These are phyloP conservation scores for Isichthys henryi DNA, from an alignment of 2,113 vertebrate species.

Conservation along the genomic window DNA sequence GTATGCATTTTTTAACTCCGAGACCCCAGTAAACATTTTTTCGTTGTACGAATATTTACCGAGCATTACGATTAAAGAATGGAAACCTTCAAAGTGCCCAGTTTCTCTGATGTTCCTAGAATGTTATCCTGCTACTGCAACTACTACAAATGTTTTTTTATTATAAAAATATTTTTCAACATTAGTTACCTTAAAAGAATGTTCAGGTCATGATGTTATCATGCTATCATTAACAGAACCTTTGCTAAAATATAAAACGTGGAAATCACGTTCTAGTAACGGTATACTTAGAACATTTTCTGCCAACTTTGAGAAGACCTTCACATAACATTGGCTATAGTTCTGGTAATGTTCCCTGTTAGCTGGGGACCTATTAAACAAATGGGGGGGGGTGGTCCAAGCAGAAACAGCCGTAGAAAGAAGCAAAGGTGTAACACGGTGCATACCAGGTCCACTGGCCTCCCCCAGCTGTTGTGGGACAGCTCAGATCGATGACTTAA, in stretches of 20 bases:
- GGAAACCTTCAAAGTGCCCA: not conserved
- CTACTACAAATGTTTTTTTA: not conserved
- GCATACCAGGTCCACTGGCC: not conserved
- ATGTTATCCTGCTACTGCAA: not conserved
- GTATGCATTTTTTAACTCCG: not conserved
- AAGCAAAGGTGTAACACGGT: not conserved
- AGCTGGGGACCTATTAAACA: not conserved
- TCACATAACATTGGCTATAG: not conserved
- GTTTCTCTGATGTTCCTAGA: not conserved
- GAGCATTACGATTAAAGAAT: not conserved
- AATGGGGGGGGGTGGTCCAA: not conserved
- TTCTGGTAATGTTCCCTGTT: not conserved
- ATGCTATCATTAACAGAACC: not conserved
- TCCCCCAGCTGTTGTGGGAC: not conserved
- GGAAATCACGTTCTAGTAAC: not conserved
- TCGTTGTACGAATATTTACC: not conserved
- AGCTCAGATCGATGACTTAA: not conserved
- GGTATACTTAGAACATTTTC: not conserved
- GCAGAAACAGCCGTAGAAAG: not conserved
- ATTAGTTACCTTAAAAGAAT: not conserved
- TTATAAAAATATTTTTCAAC: not conserved
- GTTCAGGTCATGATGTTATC: not conserved
- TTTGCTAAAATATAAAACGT: not conserved
- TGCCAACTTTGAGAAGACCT: not conserved
- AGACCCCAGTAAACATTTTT: not conserved